Evolutionary conservation across 1,140 invertebrate genomes (phyloP).

Genomic region (Psilanteris sp.): DNA sequence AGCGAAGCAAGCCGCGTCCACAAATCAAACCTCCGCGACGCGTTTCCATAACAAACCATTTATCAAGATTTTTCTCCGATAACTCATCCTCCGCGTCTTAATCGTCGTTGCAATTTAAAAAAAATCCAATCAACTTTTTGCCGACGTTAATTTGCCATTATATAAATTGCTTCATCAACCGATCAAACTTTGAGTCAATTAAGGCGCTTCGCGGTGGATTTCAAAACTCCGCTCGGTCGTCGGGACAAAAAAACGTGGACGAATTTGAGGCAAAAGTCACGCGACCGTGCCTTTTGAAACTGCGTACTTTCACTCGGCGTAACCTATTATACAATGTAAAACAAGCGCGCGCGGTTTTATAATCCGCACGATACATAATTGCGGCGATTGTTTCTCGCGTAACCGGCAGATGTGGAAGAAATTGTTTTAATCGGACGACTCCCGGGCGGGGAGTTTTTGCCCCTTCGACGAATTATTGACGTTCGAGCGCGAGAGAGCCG

Average conservation of each 20-base stretch:
- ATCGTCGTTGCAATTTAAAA: too few species aligned
- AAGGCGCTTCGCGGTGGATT: conserved; percentile 13
- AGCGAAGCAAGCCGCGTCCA: too few species aligned
- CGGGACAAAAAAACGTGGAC: conserved; percentile 10
- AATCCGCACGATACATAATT: conserved; percentile 46
- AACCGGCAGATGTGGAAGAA: conserved; percentile 38
- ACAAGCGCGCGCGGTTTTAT: conserved; percentile 24
- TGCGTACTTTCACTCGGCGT: conserved; percentile 36
- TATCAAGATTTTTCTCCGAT: too few species aligned
- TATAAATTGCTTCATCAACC: neutral
- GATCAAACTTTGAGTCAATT: conserved; percentile 2
- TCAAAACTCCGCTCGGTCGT: conserved; percentile 13
- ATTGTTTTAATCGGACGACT: conserved; percentile 10
- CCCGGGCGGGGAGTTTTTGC: conserved; percentile 7
- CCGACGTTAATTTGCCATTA: too few species aligned
- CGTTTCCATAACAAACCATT: too few species aligned
- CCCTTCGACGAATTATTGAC: conserved; percentile 40
- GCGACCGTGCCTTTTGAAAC: conserved; percentile 35
- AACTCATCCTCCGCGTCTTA: too few species aligned
- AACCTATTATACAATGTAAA: conserved; percentile 38
- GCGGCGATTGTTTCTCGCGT: conserved; percentile 34
- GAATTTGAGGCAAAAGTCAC: conserved; percentile 39
- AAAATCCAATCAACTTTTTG: conserved; percentile 11
- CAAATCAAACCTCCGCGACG: too few species aligned
- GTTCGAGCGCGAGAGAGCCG: conserved; percentile 23